Evolutionary conservation across 2,888 invertebrate genomes (phyloP), one percentile per base, ranked within the genome.

Genomic region (Sphaeridia pumilis): DNA sequence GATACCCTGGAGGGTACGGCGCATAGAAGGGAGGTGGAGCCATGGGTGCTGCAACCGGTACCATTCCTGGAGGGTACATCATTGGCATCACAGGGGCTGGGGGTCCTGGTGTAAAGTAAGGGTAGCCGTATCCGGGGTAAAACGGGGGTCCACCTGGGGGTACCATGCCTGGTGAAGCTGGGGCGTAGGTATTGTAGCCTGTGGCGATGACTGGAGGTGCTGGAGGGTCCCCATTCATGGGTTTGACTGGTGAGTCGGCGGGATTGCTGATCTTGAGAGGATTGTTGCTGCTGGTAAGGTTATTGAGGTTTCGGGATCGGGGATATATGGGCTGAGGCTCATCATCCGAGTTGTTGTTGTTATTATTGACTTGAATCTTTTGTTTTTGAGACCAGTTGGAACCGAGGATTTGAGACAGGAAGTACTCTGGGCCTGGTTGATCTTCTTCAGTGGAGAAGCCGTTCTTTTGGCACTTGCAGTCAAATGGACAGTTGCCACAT

Each of bases 401-500:
- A 5, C 57, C 57, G 35, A 57, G 50, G 1, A 55, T 17, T 49
- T 55, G 52, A 3, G 42, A 48, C 10, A 57, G 22, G 20, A 57
- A 42, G 52, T 52, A 42, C 38, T 46, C 46, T 4, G 41, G 20
- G 12, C 52, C 46, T 10, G 52, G 52, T 14, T 38, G 14, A 22
- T 27, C 26, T 12, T 20, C 10, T 4, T 22, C 12, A 38, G 38
- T 5, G 7, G 38, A 12, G 17, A 5, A 7, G 5, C 4, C 20
- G 38, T 38, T 38, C 31, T 43, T 50, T 1, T 57, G 49, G 46
- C 61, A 61, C 10, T 36, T 26, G 43, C 61, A 61, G 46, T 61
- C 61, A 2, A 43, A 27, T 7, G 54, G 50, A 48, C 61, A 61
- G 25, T 55, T 58, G 4, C 49, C 41, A 47, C 61, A 61, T 4